Evolutionary conservation across 1,140 invertebrate genomes (phyloP).

Genomic region (Aradophagus sp.): DNA sequence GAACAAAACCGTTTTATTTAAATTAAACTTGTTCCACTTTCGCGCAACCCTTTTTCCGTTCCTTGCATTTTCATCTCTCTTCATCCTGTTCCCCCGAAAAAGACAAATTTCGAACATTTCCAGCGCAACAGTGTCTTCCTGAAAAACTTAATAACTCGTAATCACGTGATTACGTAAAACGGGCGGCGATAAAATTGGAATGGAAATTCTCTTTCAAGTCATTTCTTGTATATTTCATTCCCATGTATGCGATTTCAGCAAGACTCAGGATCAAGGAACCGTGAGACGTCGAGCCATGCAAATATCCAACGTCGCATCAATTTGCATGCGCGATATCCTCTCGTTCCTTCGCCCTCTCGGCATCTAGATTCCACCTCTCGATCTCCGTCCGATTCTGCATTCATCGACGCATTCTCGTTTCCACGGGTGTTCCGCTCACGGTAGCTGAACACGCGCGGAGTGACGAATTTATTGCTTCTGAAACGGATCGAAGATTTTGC

Average conservation of each 20-base stretch:
- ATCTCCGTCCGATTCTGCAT: conserved; percentile 65
- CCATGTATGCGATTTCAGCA: conserved; percentile 50
- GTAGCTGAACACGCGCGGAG: conserved; percentile 60
- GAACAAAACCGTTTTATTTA: conserved; percentile 25
- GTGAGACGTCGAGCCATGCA: conserved; percentile 62
- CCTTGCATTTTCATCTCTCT: too few species aligned
- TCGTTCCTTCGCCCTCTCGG: conserved; percentile 55
- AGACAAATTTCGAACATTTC: too few species aligned
- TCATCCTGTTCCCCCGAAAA: too few species aligned
- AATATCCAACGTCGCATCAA: conserved; percentile 63
- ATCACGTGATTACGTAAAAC: too few species aligned
- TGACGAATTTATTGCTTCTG: conserved; percentile 70
- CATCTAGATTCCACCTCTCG: conserved; percentile 60
- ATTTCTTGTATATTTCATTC: conserved; percentile 44
- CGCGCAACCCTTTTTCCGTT: too few species aligned
- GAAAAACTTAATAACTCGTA: too few species aligned
- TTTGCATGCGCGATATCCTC: conserved; percentile 63
- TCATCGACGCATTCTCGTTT: conserved; percentile 67
- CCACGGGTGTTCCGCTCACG: conserved; percentile 61
- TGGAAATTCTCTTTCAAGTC: conserved; percentile 27
- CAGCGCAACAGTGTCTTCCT: too few species aligned
- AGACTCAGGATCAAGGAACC: conserved; percentile 57
- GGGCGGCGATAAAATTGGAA: conserved; percentile 14
- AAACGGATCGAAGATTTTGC: conserved; percentile 66
- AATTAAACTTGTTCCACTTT: too few species aligned